Percentiles rank a stretch among this genome's conserved stretches.
Evolutionary conservation across 1,140 invertebrate genomes (phyloP).

Genomic region (Drosophila ogumai): DNA sequence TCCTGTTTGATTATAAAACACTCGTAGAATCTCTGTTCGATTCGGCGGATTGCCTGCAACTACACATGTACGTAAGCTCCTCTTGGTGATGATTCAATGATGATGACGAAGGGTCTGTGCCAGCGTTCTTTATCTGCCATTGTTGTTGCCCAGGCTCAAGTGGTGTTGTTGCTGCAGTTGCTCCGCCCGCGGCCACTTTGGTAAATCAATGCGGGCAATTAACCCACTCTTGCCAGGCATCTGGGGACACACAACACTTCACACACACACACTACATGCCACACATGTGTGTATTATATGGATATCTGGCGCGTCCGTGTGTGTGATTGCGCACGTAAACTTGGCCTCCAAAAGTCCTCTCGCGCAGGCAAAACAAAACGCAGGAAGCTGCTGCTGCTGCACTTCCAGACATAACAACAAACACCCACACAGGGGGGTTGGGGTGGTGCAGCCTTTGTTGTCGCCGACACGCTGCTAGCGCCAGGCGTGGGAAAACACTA

Average conservation of each 20-base stretch:
- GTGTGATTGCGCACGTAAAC: constrained; percentile 68
- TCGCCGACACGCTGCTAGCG: constrained; percentile 10
- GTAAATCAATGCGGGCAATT: constrained; percentile 62
- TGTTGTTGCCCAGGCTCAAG: constrained; percentile 1
- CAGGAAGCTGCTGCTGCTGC: constrained; percentile 26
- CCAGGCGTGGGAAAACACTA: constrained; percentile 27
- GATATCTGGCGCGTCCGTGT: constrained; percentile 11
- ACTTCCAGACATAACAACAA: constrained; percentile 33
- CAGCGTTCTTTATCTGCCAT: neutral
- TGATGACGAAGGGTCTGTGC: neutral
- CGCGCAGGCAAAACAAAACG: constrained; percentile 47
- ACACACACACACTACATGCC: neutral
- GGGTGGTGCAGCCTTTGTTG: constrained; percentile 24
- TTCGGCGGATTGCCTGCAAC: neutral
- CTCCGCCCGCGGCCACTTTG: constrained; percentile 4
- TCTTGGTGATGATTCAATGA: constrained; percentile 12
- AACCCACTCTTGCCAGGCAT: constrained; percentile 50
- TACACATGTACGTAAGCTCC: neutral
- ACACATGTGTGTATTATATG: constrained; percentile 20
- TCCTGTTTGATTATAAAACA: constrained; percentile 3
- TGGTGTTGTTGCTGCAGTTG: constrained; percentile 9
- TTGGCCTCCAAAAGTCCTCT: constrained; percentile 68
- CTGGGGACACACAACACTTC: constrained; percentile 14
- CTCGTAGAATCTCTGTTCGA: neutral
- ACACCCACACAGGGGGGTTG: constrained; percentile 1